These are phyloP conservation scores for Platichthys stellatus DNA, from an alignment of 2,113 vertebrate species.

Conservation along the genomic window DNA sequence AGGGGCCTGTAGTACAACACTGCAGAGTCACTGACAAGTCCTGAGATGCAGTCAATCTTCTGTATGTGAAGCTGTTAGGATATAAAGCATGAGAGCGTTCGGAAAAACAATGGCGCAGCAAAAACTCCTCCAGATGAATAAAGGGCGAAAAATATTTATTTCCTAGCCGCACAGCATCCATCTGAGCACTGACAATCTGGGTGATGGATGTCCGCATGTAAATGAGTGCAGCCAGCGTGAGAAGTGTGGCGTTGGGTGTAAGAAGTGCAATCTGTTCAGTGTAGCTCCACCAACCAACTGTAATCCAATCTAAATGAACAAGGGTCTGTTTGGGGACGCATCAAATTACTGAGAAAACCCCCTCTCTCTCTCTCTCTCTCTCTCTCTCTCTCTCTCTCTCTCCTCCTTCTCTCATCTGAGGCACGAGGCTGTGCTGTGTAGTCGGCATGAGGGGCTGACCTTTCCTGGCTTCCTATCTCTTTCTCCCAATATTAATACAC, in stretches of 20 bases:
- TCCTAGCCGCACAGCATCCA: conserved; percentile 27
- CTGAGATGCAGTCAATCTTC: conserved; percentile 6
- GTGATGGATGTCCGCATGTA: conserved; percentile 54
- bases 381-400: conserved; percentile 9
- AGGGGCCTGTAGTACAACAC: neutral
- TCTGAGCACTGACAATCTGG: conserved; percentile 30
- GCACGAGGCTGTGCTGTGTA: conserved; percentile 1
- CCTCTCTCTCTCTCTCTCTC: neutral
- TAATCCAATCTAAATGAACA: conserved; percentile 34
- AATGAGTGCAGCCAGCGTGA: conserved; percentile 49
- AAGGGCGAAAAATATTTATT: conserved; percentile 24
- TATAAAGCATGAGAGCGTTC: neutral
- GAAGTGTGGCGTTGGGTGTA: conserved; percentile 12
- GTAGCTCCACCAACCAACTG: conserved; percentile 3
- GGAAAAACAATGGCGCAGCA: too few species aligned
- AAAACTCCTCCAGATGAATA: conserved; percentile 12
- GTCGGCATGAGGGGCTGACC: conserved; percentile 33
- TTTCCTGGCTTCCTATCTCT: conserved; percentile 30
- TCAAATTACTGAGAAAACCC: conserved; percentile 14
- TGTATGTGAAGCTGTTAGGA: neutral
- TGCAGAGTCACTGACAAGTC: neutral
- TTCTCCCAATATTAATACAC: conserved; percentile 6
- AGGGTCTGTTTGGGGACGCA: neutral
- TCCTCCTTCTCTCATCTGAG: conserved; percentile 32
- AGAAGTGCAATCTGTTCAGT: conserved; percentile 51